Evolutionary conservation across 2,113 vertebrate species (phyloP).

Genomic region (Ellobius talpinus): DNA sequence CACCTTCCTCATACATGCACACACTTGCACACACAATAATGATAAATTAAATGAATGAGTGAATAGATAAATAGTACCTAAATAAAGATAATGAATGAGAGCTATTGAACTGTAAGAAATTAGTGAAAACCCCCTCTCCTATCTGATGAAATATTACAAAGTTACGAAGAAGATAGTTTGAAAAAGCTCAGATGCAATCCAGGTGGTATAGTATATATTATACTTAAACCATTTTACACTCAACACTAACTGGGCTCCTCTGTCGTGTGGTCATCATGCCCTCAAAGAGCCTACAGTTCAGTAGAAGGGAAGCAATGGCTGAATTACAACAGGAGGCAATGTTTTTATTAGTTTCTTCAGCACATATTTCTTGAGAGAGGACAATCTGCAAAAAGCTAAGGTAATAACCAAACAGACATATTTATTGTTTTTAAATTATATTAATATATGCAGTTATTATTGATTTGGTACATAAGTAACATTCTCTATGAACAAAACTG

Average conservation of each 20-base stretch:
- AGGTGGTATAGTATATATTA: neutral
- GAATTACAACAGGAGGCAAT: neutral
- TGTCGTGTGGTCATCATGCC: neutral
- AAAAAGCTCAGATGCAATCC: slow-evolving; percentile 20
- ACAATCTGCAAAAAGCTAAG: neutral
- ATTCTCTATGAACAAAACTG: neutral
- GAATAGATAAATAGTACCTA: neutral
- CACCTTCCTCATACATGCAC: neutral
- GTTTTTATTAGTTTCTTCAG: slow-evolving; percentile 28
- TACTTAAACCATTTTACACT: neutral
- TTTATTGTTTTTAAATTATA: neutral
- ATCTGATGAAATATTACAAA: slow-evolving; percentile 17
- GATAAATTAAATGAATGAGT: neutral
- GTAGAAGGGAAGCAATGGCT: neutral
- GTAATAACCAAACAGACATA: neutral
- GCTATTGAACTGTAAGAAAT: slow-evolving; percentile 14
- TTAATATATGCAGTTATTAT: neutral
- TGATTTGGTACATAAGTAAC: slow-evolving; percentile 32
- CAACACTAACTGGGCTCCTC: neutral
- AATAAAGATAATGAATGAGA: neutral
- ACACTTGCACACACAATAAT: neutral
- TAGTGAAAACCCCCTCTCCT: neutral
- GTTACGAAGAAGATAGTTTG: neutral
- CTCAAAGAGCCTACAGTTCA: neutral
- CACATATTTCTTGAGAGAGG: neutral